Evolutionary conservation across 1,140 invertebrate genomes (phyloP), one percentile per base, ranked within the genome.

Genomic region (Psilanteris sp.): DNA sequence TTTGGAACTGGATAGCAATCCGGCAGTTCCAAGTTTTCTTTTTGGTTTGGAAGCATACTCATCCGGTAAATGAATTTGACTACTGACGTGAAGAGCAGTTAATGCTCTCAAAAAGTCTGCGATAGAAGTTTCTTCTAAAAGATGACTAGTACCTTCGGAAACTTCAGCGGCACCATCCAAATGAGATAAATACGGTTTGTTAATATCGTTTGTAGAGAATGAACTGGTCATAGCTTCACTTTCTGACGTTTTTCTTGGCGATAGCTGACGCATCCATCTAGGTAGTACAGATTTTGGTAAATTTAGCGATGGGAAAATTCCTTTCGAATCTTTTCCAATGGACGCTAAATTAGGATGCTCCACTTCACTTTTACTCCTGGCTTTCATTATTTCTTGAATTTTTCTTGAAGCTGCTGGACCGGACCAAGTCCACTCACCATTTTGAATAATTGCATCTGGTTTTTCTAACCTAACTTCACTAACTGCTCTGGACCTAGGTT

Each of bases 121-220:
- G 6, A 95, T 85, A 10, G 92, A 94, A 0, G 93, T 95, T 76
- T 94, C 91, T 86, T 95, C 93, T 29, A 94, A 84, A 13, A 94
- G 87, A 79, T 90, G 89, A 11, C 91, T 90, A 71, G 91, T 79
- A 10, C 81, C 82, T 15, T 80, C 78, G 2, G 80, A 14, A 29
- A 34, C 1, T 24, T 66, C 75, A 0, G 18, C 7, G 43, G 64
- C 29, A 32, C 48, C 9, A 20, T 66, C 59, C 20, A 83, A 80
- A 14, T 87, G 81, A 13, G 84, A 85, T 15, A 85, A 78, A 27
- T 88, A 84, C 4, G 81, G n/a, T 29, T 50, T 67, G 0, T 78
- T 79, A 1, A 78, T 55, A 4, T 81, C 80, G 1, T 79, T 72
- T 0, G 48, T 78, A 8, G 75, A 84, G 4, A 78, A 61, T 1